Base-by-base conservation (phyloP, 37 sponge, comb jelly and placozoan species). In the Cliona cf. orientalis region DNA sequence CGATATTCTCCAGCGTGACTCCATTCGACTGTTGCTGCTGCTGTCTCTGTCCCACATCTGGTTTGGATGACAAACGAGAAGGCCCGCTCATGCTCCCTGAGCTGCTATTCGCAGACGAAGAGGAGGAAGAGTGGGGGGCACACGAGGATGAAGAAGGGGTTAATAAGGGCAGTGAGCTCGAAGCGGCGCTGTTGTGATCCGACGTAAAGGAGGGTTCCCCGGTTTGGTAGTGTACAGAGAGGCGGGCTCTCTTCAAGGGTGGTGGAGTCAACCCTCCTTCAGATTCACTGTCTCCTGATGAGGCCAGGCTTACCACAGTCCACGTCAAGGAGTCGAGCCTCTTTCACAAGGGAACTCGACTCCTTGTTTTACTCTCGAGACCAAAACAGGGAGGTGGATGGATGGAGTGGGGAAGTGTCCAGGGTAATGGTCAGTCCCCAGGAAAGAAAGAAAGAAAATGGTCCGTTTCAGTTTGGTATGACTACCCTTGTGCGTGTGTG, bases 221-320 rank as follows among this genome's bases (percentile, higher is more conserved):
- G 53, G 42, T 46, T 9, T 69, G 44, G 17, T 21, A 17, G 71
- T 70, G 42, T 36, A 41, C 40, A 58, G 85, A 85, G 72, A 92
- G 70, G 23, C 95, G 86, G 29, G 90, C 86, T 72, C 90, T 79
- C 74, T 95, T 95, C 62, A 55, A 25, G 41, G 95, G 95, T 74
- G 95, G 95, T 46, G 95, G 95, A 77, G 72, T 82, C 42, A 85
- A 69, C 84, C 93, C 95, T 82, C 92, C 90, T 84, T 88, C 95
- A 75, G 41, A 70, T 74, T 85, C 86, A 56, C 84, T 88, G 1
- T 68, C 76, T 26, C 44, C 69, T 35, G 85, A 70, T 44, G 93
- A 85, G 77, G 87, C 95, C 95, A 95, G 94, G 44, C 56, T 65
- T 46, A 28, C 67, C 25, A 41, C 29, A 53, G 14, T 23, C 66